A percentile compares a stretch with the other conserved stretches of the same genome.
Evolutionary conservation across 2,797 vertebrate genomes (phyloP).

Genomic region (Ptychobarbus kaznakovi): DNA sequence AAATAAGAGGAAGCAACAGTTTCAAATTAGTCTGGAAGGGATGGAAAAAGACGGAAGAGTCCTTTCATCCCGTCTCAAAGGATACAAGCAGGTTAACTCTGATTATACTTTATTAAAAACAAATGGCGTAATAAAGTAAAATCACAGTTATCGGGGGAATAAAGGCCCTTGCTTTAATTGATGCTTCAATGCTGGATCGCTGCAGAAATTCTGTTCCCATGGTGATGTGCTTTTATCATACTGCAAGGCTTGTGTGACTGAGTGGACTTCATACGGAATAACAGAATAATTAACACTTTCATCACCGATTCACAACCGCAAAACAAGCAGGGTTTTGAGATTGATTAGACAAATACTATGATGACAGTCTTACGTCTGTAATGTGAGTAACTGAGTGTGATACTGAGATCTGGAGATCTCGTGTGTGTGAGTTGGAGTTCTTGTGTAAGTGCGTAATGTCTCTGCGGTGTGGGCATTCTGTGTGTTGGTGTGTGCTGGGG

Average conservation of each 20-base stretch:
- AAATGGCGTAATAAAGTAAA: constrained; percentile 30
- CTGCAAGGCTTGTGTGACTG: neutral
- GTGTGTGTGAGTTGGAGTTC: neutral
- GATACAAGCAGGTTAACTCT: constrained; percentile 16
- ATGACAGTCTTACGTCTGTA: constrained; percentile 12
- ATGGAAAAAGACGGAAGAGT: neutral
- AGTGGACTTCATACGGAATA: constrained; percentile 36
- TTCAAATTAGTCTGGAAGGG: constrained; percentile 17
- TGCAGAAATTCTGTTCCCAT: constrained; percentile 48
- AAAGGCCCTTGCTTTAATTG: constrained; percentile 36
- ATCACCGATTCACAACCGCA: neutral
- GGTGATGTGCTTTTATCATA: constrained; percentile 51
- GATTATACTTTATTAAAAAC: constrained; percentile 49
- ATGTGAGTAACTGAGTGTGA: constrained; percentile 4
- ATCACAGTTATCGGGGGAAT: constrained; percentile 12
- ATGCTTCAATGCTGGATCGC: constrained; percentile 20
- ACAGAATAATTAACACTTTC: constrained; percentile 35
- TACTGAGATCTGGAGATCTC: neutral
- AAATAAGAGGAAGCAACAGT: constrained; percentile 25
- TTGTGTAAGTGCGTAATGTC: constrained; percentile 18
- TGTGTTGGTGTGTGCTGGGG: constrained; percentile 39
- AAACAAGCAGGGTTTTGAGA: neutral
- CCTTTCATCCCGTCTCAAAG: constrained; percentile 33
- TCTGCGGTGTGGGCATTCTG: constrained; percentile 30
- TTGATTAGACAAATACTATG: neutral